Evolutionary conservation across 2,113 vertebrate genomes (phyloP), one percentile per base, ranked within the genome.

Genomic region (Tupaia chinensis): DNA sequence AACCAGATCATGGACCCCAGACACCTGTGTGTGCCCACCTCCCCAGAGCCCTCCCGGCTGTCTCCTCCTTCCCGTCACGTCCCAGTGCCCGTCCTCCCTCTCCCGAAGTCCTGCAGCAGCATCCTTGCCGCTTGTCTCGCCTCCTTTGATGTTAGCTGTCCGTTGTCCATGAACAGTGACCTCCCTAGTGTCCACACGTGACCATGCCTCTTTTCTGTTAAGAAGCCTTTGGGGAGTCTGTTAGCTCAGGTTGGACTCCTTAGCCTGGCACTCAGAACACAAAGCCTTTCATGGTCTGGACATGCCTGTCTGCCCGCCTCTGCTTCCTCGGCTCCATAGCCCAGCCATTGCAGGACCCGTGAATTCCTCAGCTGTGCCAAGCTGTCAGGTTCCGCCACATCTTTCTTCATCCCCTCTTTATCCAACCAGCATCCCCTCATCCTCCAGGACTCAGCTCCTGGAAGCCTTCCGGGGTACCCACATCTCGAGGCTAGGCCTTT

Each of bases 41-140:
- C 44, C 44, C 44, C 44, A 5, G 44, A 0, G 20, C 68, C 3
- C 23, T 3, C 34, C 76, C 7, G 1, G 8, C 34, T 0, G 0
- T 68, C 29, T 65, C 13, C 3, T 22, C 13, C 22, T 44, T 53
- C 66, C 32, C 20, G 1, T 15, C 85, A 9, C 60, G 3, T 0
- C 74, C 60, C 1, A 0, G 20, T 23, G 2, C 32, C 65, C 77
- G 0, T 11, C 68, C 9, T n/a, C 19, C 54, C 29, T 54, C 56
- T 77, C 66, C 72, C 22, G 0, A 27, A 32, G 27, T 17, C 77
- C 58, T 25, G 7, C 22, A 7, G 0, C 53, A 7, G 0, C 53
- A 7, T 44, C 65, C 56, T 87, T 87, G 3, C 80, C 32, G 0
- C 79, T 25, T 23, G 17, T 23, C 85, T 81, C 60, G 8, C 68